A percentile compares a stretch with the other conserved stretches of the same genome.
These are phyloP conservation scores for Pogonocherus hispidulus DNA, from an alignment of 2,888 invertebrate species.

Conservation along the genomic window DNA sequence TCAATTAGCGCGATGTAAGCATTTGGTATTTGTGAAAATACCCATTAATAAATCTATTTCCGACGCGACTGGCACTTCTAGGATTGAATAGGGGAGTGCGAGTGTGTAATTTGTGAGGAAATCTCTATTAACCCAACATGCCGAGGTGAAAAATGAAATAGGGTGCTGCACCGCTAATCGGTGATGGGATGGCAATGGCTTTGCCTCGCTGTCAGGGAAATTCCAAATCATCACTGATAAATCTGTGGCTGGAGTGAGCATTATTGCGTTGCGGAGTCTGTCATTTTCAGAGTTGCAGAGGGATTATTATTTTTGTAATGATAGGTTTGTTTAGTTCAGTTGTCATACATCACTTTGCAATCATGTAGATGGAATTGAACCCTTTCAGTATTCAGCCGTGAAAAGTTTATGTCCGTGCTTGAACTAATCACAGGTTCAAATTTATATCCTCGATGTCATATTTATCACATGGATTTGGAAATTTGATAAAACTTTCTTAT, in stretches of 20 bases:
- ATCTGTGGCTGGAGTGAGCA: slow-evolving; percentile 23
- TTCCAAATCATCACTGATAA: slow-evolving; percentile 25
- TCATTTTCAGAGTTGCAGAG: slow-evolving; percentile 21
- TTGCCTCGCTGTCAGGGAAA: slow-evolving; percentile 22
- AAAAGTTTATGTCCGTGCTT: no score
- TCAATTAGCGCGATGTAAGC: slow-evolving; percentile 43
- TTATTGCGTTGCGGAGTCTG: slow-evolving; percentile 24
- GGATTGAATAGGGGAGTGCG: slow-evolving; percentile 37
- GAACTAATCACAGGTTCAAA: no score
- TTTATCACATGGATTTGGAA: no score
- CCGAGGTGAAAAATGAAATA: slow-evolving; percentile 26
- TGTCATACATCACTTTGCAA: no score
- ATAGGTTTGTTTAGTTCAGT: neutral
- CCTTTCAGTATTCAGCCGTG: no score
- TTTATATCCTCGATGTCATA: no score
- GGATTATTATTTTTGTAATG: slow-evolving; percentile 22
- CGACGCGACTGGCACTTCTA: slow-evolving; percentile 43
- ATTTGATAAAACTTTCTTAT: no score
- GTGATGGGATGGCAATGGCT: slow-evolving; percentile 29
- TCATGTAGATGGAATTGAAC: no score
- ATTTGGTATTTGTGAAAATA: slow-evolving; percentile 46
- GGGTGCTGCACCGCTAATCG: slow-evolving; percentile 28
- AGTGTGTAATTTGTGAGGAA: slow-evolving; percentile 40
- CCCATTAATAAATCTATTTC: slow-evolving; percentile 51
- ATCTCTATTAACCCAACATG: slow-evolving; percentile 39